phyloP scores from a whole-genome alignment of 2,888 invertebrate genomes.

The Pegoplata infirma region DNA sequence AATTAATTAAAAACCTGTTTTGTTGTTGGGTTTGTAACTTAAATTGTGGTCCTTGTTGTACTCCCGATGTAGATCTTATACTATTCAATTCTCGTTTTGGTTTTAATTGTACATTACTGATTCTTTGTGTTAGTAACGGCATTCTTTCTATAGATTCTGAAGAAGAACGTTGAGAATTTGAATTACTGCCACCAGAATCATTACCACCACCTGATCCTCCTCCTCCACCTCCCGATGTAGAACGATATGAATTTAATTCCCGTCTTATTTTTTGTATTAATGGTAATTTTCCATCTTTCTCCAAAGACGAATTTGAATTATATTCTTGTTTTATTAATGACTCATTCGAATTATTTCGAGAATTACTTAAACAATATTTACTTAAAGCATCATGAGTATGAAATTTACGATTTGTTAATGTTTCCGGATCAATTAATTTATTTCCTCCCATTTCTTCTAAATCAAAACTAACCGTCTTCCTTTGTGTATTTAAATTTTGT shows the following conservation, averaged over 20 bases:
- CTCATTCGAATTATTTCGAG: constrained; percentile 68
- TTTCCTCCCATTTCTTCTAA: constrained; percentile 68
- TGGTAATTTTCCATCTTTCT: constrained; percentile 66
- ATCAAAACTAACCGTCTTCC: constrained; percentile 78
- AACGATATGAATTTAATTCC: constrained; percentile 71
- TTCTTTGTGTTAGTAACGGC: constrained; percentile 66
- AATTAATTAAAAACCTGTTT: constrained; percentile 62
- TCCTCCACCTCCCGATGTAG: constrained; percentile 68
- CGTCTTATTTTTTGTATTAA: constrained; percentile 73
- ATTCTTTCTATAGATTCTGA: constrained; percentile 72
- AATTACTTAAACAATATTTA: constrained; percentile 63
- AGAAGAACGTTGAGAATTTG: constrained; percentile 72
- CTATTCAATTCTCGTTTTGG: constrained; percentile 72
- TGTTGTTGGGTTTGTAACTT: constrained; percentile 46
- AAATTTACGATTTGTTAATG: constrained; percentile 70
- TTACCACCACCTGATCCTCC: constrained; percentile 57
- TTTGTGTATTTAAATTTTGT: constrained; percentile 66
- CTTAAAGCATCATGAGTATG: constrained; percentile 75
- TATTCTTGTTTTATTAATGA: constrained; percentile 67
- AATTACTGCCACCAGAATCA: constrained; percentile 71
- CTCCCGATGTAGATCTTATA: constrained; percentile 70
- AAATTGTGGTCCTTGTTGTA: background rate
- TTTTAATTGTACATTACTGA: constrained; percentile 51
- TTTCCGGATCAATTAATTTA: constrained; percentile 42
- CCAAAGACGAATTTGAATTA: constrained; percentile 52